Base-by-base conservation (phyloP, 2,888 invertebrate genomes). In the Nebria salina region DNA sequence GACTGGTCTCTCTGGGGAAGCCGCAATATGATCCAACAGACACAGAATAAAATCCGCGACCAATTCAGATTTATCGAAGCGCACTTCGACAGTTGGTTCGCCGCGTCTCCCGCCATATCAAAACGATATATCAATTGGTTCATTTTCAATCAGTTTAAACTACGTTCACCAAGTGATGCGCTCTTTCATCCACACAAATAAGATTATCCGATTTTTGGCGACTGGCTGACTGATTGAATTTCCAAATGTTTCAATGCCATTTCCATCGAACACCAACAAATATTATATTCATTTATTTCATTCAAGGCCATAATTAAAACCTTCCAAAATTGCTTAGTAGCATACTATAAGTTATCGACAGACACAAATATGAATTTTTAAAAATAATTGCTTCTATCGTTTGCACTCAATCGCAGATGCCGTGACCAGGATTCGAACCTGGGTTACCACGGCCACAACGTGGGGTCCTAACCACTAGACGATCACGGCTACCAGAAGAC, bases 91-190 rank as follows among this genome's bases (percentile, higher is more conserved):
- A 43, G 43, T 9, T 43, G 7, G 1, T 8, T 11, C 54, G 8
- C 54, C 54, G 54, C 54, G 54, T 54, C 54, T 54, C 54, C 6
- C 54, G 13, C 11, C 8, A 54, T 54, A 54, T 54, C 54, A 54
- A 54, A 54, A 8, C 54, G 54, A 54, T 54, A 54, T 7, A 54
- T 54, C 54, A 54, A 54, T 54, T 54, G 54, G 54, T 54, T 54
- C 54, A 54, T 54, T 54, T 54, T 54, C 54, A 54, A 54, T 54
- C 54, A 54, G 54, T 54, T 54, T 54, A 54, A 54, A 54, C 54
- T 54, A 54, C 54, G 54, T 8, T 54, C 8, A 54, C 0, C 7
- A 43, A 54, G 11, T 54, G 54, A 54, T 54, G 54, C 54, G 54
- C 54, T 54, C 54, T 54, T 54, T 54, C 54, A 54, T 11, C 54